Evolutionary conservation across 2,888 invertebrate species (phyloP), one percentile per base, ranked within the genome.

Genomic region (Phoenoteleia sp.): DNA sequence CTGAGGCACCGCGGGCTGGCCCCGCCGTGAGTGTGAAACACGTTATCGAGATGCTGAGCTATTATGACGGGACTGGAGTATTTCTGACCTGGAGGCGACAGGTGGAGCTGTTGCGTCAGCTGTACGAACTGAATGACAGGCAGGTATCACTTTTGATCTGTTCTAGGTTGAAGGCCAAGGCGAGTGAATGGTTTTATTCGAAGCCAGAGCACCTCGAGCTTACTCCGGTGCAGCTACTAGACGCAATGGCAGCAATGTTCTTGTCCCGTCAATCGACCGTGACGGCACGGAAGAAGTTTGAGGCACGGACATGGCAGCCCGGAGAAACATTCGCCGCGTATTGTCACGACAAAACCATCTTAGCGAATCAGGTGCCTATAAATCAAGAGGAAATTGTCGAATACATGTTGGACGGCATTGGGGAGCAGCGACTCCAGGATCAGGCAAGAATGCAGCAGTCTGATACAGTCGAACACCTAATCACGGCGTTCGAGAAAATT

Each of bases 381-480:
- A 47, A 47, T 4, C 49, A 47, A 13, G n/a, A 45, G 17, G 64
- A 64, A 19, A 64, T 39, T 45, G n/a, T 45, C 3, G 64, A 64
- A n/a, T 64, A 64, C 25, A 11, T 64, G 23, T n/a, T 64, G 1
- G 47, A 45, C 13, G 64, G 64, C 15, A 64, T 64, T 25, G 21
- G 29, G 3, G 42, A 45, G 2, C 17, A n/a, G 27, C 23, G 64
- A 45, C 19, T 64, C 3, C 66, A 11, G 15, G 66, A 66, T 17
- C 66, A 66, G 45, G 66, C 66, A 6, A 47, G 47, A 2, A 33
- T 66, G 49, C 66, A 47, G 21, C 47, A 17, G 23, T 66, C 49
- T 15, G 45, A 2, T 15, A 47, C 45, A 25, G 17, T 42, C 25
- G 64, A 64, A 15, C 47, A n/a, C 19, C 27, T 64, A 33, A 15